Percentiles rank a stretch among this genome's conserved stretches.
Evolutionary conservation across 2,888 invertebrate genomes (phyloP).

Genomic region (Cataglyphis albicans): DNA sequence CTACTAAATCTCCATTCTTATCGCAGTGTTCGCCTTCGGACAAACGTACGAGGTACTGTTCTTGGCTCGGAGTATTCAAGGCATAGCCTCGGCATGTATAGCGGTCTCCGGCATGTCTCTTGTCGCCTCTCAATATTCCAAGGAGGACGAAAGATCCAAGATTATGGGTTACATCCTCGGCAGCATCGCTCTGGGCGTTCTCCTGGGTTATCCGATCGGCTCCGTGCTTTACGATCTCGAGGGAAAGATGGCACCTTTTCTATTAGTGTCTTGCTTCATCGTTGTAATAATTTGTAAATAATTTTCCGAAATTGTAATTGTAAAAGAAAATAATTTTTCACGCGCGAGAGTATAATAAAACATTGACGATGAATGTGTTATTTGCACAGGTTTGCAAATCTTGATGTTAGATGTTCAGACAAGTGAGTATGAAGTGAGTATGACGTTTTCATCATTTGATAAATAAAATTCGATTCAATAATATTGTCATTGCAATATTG

Average conservation of each 20-base stretch:
- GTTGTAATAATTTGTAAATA: conserved; percentile 84
- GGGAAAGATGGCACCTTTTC: conserved; percentile 92
- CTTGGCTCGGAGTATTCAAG: conserved; percentile 92
- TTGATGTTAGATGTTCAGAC: conserved; percentile 81
- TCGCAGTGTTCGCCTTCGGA: conserved; percentile 92
- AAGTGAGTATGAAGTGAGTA: conserved; percentile 70
- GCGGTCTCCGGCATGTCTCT: conserved; percentile 94
- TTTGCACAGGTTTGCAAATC: conserved; percentile 77
- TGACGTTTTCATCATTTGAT: not conserved
- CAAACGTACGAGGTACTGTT: conserved; percentile 90
- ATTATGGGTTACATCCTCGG: conserved; percentile 94
- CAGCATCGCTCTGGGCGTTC: conserved; percentile 92
- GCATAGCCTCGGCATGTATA: conserved; percentile 93
- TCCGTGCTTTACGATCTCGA: conserved; percentile 92
- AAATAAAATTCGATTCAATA: not conserved
- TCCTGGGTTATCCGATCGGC: conserved; percentile 94
- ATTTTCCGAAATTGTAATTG: conserved; percentile 2
- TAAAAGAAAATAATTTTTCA: not conserved
- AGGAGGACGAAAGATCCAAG: conserved; percentile 88
- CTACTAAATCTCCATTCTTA: not conserved
- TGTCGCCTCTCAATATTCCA: conserved; percentile 88
- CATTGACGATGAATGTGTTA: not conserved
- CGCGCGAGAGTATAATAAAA: not conserved
- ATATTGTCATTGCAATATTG: not conserved
- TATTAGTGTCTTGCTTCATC: conserved; percentile 89